Base-by-base conservation (phyloP, 2,113 vertebrate genomes). In the Urocynchramus pylzowi region DNA sequence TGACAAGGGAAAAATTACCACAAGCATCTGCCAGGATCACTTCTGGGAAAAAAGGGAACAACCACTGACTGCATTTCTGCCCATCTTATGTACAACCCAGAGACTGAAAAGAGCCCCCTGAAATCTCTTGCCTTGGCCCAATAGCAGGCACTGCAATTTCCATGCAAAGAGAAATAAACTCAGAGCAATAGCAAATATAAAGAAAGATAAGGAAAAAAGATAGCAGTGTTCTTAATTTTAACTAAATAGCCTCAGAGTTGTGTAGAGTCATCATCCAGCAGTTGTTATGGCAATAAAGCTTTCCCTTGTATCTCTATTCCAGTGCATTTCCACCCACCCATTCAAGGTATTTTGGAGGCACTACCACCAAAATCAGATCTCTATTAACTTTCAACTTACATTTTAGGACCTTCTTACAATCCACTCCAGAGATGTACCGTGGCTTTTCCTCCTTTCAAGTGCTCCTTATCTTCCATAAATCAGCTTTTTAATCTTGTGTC, bases 271-370 rank as follows among this genome's bases (percentile, higher is more conserved):
- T 74, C 68, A 89, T 73, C 73, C 56, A 81, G 71, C 74, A 95
- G 87, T 89, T 95, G 89, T 95, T 96, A 90, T 63, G 73, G 93
- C 89, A 96, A 87, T 90, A 93, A 83, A 91, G 85, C 71, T 90
- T 86, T 89, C 65, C 83, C 37, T 68, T 86, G 83, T 68, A 70
- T 92, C 76, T 84, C 76, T 78, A 9, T 74, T 93, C 68, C 80
- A 75, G 53, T 68, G 84, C 64, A 71, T 87, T 92, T 82, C 93
- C 93, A 92, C 88, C 90, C 86, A 89, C 80, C 41, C 56, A 65
- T 70, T 64, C 71, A 67, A 89, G 80, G 90, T 84, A 26, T 69
- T 84, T 87, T 80, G 83, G 83, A 96, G 83, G 49, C 76, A 56
- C 49, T 56, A 77, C 16, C 73, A 88, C 44, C 76, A 68, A 90